Percentiles rank a stretch among this genome's conserved stretches.
phyloP scores from a whole-genome alignment of 2,888 invertebrate species.

The Amorpha juglandis region DNA sequence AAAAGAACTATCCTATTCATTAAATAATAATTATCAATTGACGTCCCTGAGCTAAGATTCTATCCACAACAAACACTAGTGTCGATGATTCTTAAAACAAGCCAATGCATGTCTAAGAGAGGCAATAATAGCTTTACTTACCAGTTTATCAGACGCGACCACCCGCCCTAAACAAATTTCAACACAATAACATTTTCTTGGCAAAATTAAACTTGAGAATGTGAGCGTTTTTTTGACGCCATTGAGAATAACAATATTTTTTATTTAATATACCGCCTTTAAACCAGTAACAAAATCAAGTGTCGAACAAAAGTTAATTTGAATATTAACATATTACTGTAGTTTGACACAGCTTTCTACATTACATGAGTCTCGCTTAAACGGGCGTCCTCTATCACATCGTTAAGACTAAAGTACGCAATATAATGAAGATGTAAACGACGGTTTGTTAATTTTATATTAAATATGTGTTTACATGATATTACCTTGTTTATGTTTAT shows the following conservation, averaged over 20 bases:
- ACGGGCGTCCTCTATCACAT: not conserved
- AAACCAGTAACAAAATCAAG: too few relatives aligned
- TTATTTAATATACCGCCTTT: too few relatives aligned
- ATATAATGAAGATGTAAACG: not conserved
- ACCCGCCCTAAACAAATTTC: conserved; percentile 66
- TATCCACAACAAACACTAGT: not conserved
- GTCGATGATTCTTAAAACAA: conserved; percentile 39
- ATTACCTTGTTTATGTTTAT: not conserved
- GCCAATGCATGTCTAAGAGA: conserved; percentile 45
- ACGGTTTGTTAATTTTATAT: not conserved
- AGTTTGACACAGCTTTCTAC: not conserved
- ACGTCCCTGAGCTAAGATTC: not conserved
- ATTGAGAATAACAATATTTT: not conserved
- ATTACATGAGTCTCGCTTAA: not conserved
- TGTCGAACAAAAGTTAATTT: too few relatives aligned
- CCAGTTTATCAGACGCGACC: conserved; percentile 59
- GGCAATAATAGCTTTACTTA: conserved; percentile 49
- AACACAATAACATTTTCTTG: conserved; percentile 55
- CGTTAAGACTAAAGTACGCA: not conserved
- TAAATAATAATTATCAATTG: too few relatives aligned
- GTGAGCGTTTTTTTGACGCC: not conserved
- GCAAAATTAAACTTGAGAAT: conserved; percentile 42
- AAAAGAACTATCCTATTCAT: too few relatives aligned
- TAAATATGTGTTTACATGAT: not conserved
- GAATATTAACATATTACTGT: too few relatives aligned